Percentiles rank a stretch among this genome's conserved stretches.
Conservation (phyloP, 1,140 invertebrate genomes). For the Pachyrhynchus sulphureomaculatus region DNA sequence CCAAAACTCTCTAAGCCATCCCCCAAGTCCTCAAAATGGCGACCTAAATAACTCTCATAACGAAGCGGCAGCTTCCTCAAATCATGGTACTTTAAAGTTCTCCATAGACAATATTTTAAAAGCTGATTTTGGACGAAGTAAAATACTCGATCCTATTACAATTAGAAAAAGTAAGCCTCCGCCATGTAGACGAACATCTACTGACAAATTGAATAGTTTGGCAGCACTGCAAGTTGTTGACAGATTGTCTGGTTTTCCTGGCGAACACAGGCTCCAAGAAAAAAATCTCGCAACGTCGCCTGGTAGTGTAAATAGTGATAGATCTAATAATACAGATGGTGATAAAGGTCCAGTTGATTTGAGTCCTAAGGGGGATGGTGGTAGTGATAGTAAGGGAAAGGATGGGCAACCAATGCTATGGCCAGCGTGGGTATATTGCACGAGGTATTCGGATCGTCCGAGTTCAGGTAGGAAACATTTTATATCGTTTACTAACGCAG, state of each 20-base stretch:
- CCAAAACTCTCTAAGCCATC: conserved; percentile 34
- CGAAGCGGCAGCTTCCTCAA: conserved; percentile 49
- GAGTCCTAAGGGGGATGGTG: conserved; percentile 37
- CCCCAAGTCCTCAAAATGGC: conserved; percentile 38
- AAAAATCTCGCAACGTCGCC: conserved; percentile 2
- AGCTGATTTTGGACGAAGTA: conserved; percentile 76
- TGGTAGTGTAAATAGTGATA: conserved; percentile 5
- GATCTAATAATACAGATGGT: conserved; percentile 7
- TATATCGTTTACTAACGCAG: no score
- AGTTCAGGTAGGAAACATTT: conserved; percentile 77
- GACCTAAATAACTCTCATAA: conserved; percentile 53
- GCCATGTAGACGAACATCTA: conserved; percentile 13
- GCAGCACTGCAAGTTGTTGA: background rate
- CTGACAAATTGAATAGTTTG: conserved; percentile 5
- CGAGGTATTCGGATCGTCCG: conserved; percentile 93
- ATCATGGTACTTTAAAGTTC: conserved; percentile 76
- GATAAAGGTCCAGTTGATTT: conserved; percentile 45
- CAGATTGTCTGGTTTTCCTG: conserved; percentile 13
- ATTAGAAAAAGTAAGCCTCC: conserved; percentile 57
- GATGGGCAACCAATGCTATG: conserved; percentile 58
- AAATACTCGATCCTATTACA: conserved; percentile 68
- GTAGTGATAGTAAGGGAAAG: conserved; percentile 22
- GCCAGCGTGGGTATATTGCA: conserved; percentile 94
- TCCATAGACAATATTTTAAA: conserved; percentile 92
- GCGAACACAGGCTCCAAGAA: conserved; percentile 19